Evolutionary conservation across 2,113 vertebrate genomes (phyloP), one percentile per base, ranked within the genome.

Genomic region (Melanostigma gelatinosum): DNA sequence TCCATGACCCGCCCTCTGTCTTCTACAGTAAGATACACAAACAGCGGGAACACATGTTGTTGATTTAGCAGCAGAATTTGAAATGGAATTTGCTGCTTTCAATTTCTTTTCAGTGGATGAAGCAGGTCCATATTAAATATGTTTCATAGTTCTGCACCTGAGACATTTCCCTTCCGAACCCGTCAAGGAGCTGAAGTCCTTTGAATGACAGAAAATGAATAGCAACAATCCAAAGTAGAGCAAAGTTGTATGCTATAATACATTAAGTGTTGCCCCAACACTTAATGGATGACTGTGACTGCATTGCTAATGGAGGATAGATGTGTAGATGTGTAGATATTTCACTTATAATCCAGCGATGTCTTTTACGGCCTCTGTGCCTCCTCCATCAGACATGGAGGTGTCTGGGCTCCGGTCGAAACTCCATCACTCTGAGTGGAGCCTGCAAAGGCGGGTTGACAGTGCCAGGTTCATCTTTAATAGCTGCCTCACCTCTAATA

Each of bases 1-100:
- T 99, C 93, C 87, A 98, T 0, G 95, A 99, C 91, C 98, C 98
- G 0, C 95, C 97, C 0, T 98, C 98, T 0, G 95, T 95, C 48
- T 99, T 99, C 80, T 94, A 97, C 0, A 96, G 98, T 99, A 96
- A 91, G 89, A 62, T 46, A 48, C 52, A 52, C 72, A 74, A 74
- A 27, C 18, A 54, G 12, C n/a, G n/a, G 42, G 46, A n/a, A 62
- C 55, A n/a, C 6, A 44, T n/a, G 18, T 62, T 1, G 24, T n/a
- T 67, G 46, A 29, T 68, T 36, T 13, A 15, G 73, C 29, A 63
- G 12, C 27, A 46, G 12, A 38, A 22, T 29, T 27, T 50, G 2
- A 64, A 55, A 62, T 18, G 1, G 48, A 50, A 50, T 50, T 50
- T 50, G 27, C 27, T 38, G 16, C 7, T 16, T 57, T 58, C 34